Evolutionary conservation across 1,140 invertebrate genomes (phyloP), one percentile per base, ranked within the genome.

Genomic region (Anoplolepis gracilipes): DNA sequence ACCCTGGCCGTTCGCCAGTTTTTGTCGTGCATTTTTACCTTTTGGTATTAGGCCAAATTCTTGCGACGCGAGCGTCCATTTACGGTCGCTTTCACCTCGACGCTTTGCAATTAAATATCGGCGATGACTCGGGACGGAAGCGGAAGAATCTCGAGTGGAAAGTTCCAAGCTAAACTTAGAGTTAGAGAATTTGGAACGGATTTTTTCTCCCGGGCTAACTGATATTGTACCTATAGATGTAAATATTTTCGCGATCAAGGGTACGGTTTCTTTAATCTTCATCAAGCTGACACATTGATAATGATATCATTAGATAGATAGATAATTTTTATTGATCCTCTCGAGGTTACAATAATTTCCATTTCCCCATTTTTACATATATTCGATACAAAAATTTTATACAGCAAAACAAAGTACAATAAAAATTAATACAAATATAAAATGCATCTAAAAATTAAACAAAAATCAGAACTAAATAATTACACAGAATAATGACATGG

Each of bases 31-130:
- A n/a, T 77, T 89, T 84, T 78, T 85, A 39, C 42, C 28, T 65
- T 72, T 73, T 79, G 73, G 61, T 72, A 53, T 89, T 88, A 84
- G 22, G 87, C 87, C 87, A 88, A 87, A 89, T 86, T 87, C 75
- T 85, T 19, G 73, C 36, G 57, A 59, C 64, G 70, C 55, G 22
- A 70, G 61, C 39, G 36, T 79, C 81, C 61, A 76, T 85, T 87
- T 59, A 72, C 62, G 57, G 19, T 53, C n/a, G 46, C 79, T 82
- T 82, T 82, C 78, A 82, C 67, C 25, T 57, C 22, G 59, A 64
- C 49, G 67, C n/a, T 55, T n/a, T 76, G 19, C 42, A 16, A 42
- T 57, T 84, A 39, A 72, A 61, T 84, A 61, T 84, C 55, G 57
- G n/a, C 55, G 33, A 22, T 10, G 10, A 42, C 36, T 16, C 46